Conservation (phyloP, 2,113 vertebrate species). For the Triplophysa dalaica region DNA sequence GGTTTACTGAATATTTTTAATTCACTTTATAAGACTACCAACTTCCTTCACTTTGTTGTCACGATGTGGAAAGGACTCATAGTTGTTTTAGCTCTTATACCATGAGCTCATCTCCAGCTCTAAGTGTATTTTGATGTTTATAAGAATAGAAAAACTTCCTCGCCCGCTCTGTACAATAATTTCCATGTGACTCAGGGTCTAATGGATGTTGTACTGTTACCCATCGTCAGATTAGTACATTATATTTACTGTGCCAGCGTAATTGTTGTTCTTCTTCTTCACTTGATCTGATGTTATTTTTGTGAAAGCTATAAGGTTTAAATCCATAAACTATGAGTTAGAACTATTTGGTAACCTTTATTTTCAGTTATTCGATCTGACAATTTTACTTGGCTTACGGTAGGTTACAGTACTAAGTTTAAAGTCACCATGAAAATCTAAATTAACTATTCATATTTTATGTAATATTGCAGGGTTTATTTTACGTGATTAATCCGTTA, state of each 20-base stretch:
- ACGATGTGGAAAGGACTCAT: background rate
- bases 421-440: too few relatives aligned
- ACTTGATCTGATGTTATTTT: background rate
- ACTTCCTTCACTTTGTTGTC: background rate
- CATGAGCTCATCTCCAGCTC: slow-evolving; percentile 17
- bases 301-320: too few relatives aligned
- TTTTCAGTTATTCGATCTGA: too few relatives aligned
- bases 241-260: background rate
- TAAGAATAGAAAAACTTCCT: slow-evolving; percentile 15
- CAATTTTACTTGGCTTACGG: too few relatives aligned
- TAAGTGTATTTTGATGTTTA: slow-evolving; percentile 25
- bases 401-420: too few relatives aligned
- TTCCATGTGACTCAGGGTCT: slow-evolving; percentile 22
- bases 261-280: background rate
- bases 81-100: background rate
- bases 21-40: background rate
- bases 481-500: too few relatives aligned
- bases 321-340: too few relatives aligned
- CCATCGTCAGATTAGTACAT: background rate
- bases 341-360: too few relatives aligned
- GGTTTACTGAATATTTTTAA: background rate
- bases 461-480: too few relatives aligned
- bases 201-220: slow-evolving; percentile 17
- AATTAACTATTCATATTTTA: too few relatives aligned
- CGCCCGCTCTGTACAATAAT: background rate